Evolutionary conservation across 2,797 vertebrate genomes (phyloP).

Genomic region (Clamator glandarius): DNA sequence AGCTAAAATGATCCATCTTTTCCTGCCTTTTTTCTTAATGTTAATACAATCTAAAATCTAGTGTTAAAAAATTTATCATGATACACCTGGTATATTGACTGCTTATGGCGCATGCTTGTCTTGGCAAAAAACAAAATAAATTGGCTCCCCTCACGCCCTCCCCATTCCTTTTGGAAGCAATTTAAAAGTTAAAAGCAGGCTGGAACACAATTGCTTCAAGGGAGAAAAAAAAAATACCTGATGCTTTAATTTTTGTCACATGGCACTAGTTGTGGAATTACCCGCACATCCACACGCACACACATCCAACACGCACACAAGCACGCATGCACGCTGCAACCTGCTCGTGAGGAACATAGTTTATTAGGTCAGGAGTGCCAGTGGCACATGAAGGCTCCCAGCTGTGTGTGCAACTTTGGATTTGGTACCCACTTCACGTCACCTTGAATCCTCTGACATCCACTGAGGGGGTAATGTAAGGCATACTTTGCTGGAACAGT

Average conservation of each 20-base stretch:
- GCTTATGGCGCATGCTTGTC: slow-evolving; percentile 87
- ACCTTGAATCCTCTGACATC: slow-evolving; percentile 70
- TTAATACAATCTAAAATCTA: slow-evolving; percentile 81
- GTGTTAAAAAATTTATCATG: slow-evolving; percentile 75
- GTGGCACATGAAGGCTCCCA: slow-evolving; percentile 67
- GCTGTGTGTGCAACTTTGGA: slow-evolving; percentile 78
- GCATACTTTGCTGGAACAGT: slow-evolving; percentile 86
- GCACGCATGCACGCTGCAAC: slow-evolving; percentile 41
- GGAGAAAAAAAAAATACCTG: slow-evolving; percentile 82
- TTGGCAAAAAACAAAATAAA: slow-evolving; percentile 74
- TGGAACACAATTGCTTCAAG: slow-evolving; percentile 81
- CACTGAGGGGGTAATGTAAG: slow-evolving; percentile 77
- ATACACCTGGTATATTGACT: slow-evolving; percentile 79
- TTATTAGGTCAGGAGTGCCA: slow-evolving; percentile 68
- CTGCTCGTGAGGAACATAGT: slow-evolving; percentile 64
- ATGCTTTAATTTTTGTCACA: slow-evolving; percentile 75
- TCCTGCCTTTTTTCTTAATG: slow-evolving; percentile 59
- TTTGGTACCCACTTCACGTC: slow-evolving; percentile 73
- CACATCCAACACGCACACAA: background rate
- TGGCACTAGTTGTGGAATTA: slow-evolving; percentile 63
- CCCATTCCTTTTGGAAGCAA: slow-evolving; percentile 68
- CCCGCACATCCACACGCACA: slow-evolving; percentile 23
- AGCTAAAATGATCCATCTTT: slow-evolving; percentile 71
- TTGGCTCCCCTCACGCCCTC: slow-evolving; percentile 33
- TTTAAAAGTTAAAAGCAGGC: slow-evolving; percentile 71